Evolutionary conservation across 1,140 invertebrate genomes (phyloP).

Genomic region (Bombyx mandarina): DNA sequence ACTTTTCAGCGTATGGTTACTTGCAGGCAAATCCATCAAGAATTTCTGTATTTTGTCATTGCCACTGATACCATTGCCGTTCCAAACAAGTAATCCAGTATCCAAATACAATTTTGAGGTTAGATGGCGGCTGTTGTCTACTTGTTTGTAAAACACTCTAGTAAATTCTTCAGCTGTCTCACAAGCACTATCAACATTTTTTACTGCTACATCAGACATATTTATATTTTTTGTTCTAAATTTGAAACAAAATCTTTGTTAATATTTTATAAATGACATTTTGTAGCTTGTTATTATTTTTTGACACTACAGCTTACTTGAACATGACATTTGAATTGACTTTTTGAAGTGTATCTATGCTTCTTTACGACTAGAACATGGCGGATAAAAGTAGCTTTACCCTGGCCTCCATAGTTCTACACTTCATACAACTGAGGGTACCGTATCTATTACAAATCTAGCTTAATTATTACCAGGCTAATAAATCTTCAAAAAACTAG

Average conservation of each 20-base stretch:
- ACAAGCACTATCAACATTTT: constrained; percentile 81
- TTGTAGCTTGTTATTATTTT: too few species aligned
- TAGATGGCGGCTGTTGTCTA: constrained; percentile 86
- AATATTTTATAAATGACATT: too few species aligned
- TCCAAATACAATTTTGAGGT: constrained; percentile 85
- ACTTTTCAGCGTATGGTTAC: constrained; percentile 78
- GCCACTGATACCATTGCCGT: constrained; percentile 84
- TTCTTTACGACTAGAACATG: too few species aligned
- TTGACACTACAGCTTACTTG: too few species aligned
- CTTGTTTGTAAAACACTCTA: constrained; percentile 84
- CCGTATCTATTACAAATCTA: too few species aligned
- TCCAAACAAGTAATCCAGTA: constrained; percentile 85
- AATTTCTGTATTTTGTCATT: constrained; percentile 85
- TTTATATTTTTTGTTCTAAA: neutral
- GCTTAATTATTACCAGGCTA: too few species aligned
- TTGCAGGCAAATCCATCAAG: constrained; percentile 79
- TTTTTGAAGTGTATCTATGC: too few species aligned
- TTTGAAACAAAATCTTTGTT: neutral
- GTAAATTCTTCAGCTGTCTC: constrained; percentile 86
- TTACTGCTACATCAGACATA: constrained; percentile 44
- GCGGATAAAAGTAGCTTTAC: too few species aligned
- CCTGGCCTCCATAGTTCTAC: too few species aligned
- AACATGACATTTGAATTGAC: too few species aligned
- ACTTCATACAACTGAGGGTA: too few species aligned
- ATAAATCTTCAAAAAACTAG: too few species aligned